phyloP scores from a whole-genome alignment of 1,140 invertebrate genomes.

The Drosophila littoralis region DNA sequence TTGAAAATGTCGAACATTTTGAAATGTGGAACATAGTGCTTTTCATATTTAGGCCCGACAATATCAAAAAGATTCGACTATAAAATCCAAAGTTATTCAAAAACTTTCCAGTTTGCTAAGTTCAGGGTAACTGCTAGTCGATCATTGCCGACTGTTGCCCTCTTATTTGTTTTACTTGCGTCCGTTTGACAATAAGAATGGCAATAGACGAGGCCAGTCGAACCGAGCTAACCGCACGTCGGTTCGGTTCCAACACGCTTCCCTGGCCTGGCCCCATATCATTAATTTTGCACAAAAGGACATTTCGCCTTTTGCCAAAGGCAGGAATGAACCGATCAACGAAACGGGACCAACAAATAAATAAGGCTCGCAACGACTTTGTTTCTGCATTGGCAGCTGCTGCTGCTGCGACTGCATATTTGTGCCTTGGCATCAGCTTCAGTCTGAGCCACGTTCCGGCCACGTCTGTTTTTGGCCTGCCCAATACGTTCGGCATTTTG shows the following conservation, averaged over 20 bases:
- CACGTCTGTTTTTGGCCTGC: constrained; percentile 12
- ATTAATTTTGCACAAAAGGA: constrained; percentile 76
- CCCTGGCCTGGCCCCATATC: constrained; percentile 53
- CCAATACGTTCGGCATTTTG: constrained; percentile 73
- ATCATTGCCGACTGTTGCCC: too few relatives aligned
- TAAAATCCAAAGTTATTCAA: too few relatives aligned
- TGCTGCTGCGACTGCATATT: constrained; percentile 7
- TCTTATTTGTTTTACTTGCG: constrained; percentile 39
- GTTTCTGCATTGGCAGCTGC: constrained; percentile 67
- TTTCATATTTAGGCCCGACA: too few relatives aligned
- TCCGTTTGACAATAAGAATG: constrained; percentile 77
- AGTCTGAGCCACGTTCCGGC: neutral
- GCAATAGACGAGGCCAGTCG: constrained; percentile 57
- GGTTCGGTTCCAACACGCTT: constrained; percentile 11
- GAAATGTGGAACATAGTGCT: too few relatives aligned
- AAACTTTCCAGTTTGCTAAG: too few relatives aligned
- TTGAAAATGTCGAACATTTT: too few relatives aligned
- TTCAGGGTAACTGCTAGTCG: too few relatives aligned
- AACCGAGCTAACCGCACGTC: constrained; percentile 36
- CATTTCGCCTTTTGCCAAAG: constrained; percentile 66
- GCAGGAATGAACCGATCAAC: constrained; percentile 50
- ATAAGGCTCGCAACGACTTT: constrained; percentile 68
- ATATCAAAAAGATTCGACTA: too few relatives aligned
- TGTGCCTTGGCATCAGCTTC: constrained; percentile 7
- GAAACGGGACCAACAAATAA: constrained; percentile 64